Conservation (phyloP, 2,113 vertebrate species). For the Brachypodius melanocephalos region DNA sequence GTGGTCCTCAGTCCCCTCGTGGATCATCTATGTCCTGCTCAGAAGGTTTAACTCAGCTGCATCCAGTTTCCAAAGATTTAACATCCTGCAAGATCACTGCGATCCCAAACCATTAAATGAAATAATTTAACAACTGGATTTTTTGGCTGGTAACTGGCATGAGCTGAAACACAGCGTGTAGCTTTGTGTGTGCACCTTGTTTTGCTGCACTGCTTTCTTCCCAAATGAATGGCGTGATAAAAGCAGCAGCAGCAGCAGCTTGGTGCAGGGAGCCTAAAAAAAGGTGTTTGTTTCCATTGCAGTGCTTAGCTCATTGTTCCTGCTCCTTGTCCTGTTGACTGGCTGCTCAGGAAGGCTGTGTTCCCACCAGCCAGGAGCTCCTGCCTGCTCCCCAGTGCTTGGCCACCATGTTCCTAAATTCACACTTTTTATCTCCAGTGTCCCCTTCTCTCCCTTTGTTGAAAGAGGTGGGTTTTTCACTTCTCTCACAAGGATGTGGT, state of each 20-base stretch:
- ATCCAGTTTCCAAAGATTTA: not conserved
- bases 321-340: conserved; percentile 50
- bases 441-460: not conserved
- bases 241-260: conserved; percentile 20
- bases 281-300: conserved; percentile 32
- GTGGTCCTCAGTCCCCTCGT: not conserved
- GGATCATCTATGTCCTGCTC: not conserved
- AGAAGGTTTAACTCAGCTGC: not conserved
- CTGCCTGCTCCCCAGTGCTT: not conserved
- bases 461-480: not conserved
- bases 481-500: not conserved
- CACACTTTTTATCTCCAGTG: not conserved
- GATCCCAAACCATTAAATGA: not conserved
- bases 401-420: not conserved
- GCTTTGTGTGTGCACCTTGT: not conserved
- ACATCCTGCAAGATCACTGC: not conserved
- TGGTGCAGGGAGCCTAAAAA: conserved; percentile 17
- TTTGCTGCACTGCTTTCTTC: not conserved
- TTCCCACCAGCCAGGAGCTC: conserved; percentile 1
- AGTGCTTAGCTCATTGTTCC: conserved; percentile 41
- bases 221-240: conserved; percentile 22
- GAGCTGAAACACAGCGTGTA: not conserved
- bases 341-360: conserved; percentile 6
- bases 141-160: not conserved
- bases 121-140: not conserved